Conservation (phyloP, 2,888 invertebrate genomes). For the Diarsia dahlii region DNA sequence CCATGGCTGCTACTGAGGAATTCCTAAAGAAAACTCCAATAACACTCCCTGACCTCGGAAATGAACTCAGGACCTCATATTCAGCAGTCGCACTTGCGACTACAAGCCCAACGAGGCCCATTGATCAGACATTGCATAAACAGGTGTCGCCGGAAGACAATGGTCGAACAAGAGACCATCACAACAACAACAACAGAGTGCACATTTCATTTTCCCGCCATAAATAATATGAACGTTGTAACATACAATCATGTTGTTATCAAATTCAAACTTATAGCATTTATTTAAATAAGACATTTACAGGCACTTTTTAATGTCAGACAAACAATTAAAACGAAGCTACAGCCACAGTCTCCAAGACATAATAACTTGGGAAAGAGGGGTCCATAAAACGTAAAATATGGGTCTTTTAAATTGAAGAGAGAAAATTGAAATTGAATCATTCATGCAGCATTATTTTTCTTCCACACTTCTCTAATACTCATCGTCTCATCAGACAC, state of each 20-base stretch:
- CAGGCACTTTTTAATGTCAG: no score
- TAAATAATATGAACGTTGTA: slow-evolving; percentile 17
- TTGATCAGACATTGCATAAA: slow-evolving; percentile 1
- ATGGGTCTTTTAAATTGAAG: no score
- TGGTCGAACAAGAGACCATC: neutral
- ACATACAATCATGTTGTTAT: neutral
- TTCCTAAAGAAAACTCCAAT: neutral
- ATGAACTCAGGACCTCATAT: neutral
- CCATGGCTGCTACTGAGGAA: neutral
- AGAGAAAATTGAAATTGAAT: no score
- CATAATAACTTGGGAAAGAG: no score
- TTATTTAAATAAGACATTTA: no score
- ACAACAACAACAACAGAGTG: slow-evolving; percentile 20
- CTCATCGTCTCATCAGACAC: neutral
- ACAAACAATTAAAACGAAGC: no score
- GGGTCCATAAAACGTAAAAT: no score
- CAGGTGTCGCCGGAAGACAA: slow-evolving; percentile 24
- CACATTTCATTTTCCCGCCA: slow-evolving; percentile 14
- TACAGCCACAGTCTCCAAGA: no score
- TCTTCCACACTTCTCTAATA: neutral
- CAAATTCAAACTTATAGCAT: no score
- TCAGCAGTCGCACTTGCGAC: neutral
- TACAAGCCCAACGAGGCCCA: neutral
- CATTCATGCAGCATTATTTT: neutral
- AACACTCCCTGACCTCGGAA: neutral